Base-by-base conservation (phyloP, 2,888 invertebrate species). In the Scaptomyza polygonia region DNA sequence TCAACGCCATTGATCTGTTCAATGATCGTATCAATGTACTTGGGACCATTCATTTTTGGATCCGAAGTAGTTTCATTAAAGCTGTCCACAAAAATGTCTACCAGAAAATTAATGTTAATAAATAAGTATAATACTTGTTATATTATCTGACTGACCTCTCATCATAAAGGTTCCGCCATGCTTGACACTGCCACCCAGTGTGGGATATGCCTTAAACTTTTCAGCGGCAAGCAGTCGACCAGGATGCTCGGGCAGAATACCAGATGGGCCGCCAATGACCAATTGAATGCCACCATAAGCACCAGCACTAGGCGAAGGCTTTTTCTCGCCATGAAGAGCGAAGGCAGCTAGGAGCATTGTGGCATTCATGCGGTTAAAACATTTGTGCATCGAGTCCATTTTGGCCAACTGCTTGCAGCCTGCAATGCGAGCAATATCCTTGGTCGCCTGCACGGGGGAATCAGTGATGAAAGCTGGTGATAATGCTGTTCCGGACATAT, bases 401-500 rank as follows among this genome's bases (percentile, higher is more conserved):
- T 89, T 88, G 1, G 79, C 71, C 5, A 89, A 43, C 44, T 87
- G 86, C 49, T 88, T 90, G 74, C 92, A 92, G 21, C 92, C 91
- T 8, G 90, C 90, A 18, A 88, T 74, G 34, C 79, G 77, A 0
- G 90, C 92, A 48, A 93, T 91, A 18, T 90, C 90, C 58, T 78
- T 89, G 2, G 92, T 89, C 12, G 91, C 88, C 1, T 75, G 55
- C 36, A 90, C 57, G 0, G 93, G 92, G 16, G 91, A 80, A 11
- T 89, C 87, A 58, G 93, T 93, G 16, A 93, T 90, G 16, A 93
- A 92, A 86, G 93, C 93, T 1, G 92, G 92, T 47, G 92, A 92
- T 2, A 93, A 72, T 0, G 92, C 92, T 8, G 93, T 92, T 1
- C 93, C 93, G 49, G 93, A 93, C 73, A 93, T 93, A 25, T 93